Evolutionary conservation across 2,113 vertebrate genomes (phyloP).

Genomic region (Saccopteryx leptura): DNA sequence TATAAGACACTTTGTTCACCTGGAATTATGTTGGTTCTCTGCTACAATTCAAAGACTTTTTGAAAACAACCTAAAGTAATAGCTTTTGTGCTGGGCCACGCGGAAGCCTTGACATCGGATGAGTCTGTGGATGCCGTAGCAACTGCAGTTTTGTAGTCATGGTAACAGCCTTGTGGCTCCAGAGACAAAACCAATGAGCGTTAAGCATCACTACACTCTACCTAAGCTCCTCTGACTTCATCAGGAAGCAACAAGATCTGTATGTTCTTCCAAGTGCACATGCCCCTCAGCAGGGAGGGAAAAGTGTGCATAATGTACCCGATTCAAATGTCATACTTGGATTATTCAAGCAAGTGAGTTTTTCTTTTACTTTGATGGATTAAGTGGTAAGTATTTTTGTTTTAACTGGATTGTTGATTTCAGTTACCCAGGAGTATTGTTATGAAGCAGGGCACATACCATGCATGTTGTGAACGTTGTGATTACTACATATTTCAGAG

Average conservation of each 20-base stretch:
- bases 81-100: conserved; percentile 80
- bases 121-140: conserved; percentile 86
- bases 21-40: conserved; percentile 62
- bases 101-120: conserved; percentile 87
- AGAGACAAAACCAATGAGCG: conserved; percentile 89
- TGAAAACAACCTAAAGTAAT: conserved; percentile 82
- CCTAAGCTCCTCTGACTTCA: conserved; percentile 90
- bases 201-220: conserved; percentile 87
- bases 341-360: conserved; percentile 84
- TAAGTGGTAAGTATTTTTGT: conserved; percentile 72
- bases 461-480: not conserved
- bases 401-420: conserved; percentile 80
- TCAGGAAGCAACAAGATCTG: conserved; percentile 86
- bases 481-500: conserved; percentile 50
- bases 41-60: conserved; percentile 71
- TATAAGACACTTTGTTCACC: conserved; percentile 56
- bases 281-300: conserved; percentile 79
- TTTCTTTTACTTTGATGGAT: conserved; percentile 79
- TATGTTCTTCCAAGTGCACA: conserved; percentile 83
- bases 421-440: conserved; percentile 49
- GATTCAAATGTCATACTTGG: conserved; percentile 82
- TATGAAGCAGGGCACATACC: conserved; percentile 25
- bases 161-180: conserved; percentile 90
- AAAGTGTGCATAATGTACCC: conserved; percentile 68
- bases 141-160: conserved; percentile 90